Conservation (phyloP, 35 echinoderm and acorn worm species). For the Apostichopus japonicus region DNA sequence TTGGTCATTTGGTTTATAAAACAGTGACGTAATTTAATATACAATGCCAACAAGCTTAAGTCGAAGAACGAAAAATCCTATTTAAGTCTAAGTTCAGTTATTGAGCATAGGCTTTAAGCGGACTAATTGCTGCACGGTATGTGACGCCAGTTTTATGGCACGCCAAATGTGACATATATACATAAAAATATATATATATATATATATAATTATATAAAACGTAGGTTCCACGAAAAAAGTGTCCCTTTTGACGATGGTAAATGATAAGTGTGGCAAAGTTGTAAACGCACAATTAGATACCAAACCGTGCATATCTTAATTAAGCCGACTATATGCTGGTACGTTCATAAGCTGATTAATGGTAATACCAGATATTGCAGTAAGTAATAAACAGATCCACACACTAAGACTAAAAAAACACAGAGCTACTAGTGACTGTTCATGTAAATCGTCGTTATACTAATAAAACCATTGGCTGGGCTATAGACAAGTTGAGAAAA, state of each 20-base stretch:
- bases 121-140: too few species aligned
- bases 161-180: too few species aligned
- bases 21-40: too few species aligned
- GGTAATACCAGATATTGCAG: background rate
- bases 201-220: too few species aligned
- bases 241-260: background rate
- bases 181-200: too few species aligned
- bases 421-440: background rate
- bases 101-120: too few species aligned
- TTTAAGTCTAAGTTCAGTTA: too few species aligned
- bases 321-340: conserved; percentile 22
- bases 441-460: background rate
- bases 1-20: too few species aligned
- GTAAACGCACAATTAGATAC: conserved; percentile 20
- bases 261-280: conserved; percentile 5
- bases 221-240: too few species aligned
- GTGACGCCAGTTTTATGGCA: too few species aligned
- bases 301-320: conserved; percentile 37
- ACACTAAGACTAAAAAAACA: background rate
- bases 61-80: too few species aligned
- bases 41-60: too few species aligned
- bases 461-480: background rate
- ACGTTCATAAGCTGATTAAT: background rate
- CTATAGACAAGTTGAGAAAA: background rate
- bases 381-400: background rate